Evolutionary conservation across 2,113 vertebrate genomes (phyloP).

Genomic region (Ophthalmolycus amberensis): DNA sequence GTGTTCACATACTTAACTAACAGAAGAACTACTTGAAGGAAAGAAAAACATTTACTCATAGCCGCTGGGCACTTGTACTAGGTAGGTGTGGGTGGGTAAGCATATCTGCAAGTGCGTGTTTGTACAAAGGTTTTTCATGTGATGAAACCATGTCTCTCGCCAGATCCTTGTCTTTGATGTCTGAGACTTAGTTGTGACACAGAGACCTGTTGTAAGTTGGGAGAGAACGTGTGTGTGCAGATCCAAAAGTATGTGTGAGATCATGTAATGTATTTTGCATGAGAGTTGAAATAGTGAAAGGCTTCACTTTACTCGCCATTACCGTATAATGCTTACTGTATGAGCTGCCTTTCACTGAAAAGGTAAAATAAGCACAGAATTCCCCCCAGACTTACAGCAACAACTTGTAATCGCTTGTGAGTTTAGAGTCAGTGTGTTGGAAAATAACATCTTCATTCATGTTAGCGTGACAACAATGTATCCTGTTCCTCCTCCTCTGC

Average conservation of each 20-base stretch:
- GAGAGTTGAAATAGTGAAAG: not conserved
- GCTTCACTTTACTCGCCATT: not conserved
- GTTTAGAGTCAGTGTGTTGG: slow-evolving; percentile 7
- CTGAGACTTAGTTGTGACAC: not conserved
- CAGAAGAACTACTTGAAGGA: not conserved
- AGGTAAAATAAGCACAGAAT: slow-evolving; percentile 7
- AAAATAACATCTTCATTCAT: slow-evolving; percentile 15
- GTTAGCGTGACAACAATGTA: slow-evolving; percentile 2
- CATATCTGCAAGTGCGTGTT: not conserved
- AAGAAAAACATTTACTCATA: not conserved
- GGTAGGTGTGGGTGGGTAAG: not conserved
- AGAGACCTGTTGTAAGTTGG: not conserved
- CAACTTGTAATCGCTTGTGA: not conserved
- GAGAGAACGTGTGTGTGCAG: not conserved
- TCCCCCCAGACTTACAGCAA: not conserved
- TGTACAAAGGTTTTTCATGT: not conserved
- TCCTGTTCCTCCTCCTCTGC: not conserved
- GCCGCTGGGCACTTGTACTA: not conserved
- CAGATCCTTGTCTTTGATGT: not conserved
- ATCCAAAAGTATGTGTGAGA: not conserved
- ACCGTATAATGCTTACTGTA: not conserved
- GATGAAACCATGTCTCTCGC: slow-evolving; percentile 9
- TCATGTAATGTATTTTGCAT: not conserved
- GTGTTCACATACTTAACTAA: not conserved
- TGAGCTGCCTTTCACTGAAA: not conserved